Evolutionary conservation across 2,797 vertebrate genomes (phyloP).

Genomic region (Kryptopterus vitreolus): DNA sequence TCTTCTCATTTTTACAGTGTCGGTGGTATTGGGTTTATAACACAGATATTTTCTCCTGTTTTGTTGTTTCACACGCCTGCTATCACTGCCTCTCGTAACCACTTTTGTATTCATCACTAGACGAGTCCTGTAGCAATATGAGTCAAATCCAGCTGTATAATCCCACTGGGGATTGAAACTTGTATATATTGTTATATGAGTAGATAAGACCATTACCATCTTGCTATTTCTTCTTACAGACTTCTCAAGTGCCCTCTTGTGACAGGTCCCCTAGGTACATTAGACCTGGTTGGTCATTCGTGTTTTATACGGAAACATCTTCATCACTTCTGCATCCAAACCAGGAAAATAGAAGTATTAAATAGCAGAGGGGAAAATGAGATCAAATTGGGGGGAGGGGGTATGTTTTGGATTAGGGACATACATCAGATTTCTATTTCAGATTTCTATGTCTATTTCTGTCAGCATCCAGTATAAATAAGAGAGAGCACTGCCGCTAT

Average conservation of each 20-base stretch:
- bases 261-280: neutral
- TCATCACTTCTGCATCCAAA: neutral
- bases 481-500: conserved; percentile 25
- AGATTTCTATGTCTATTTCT: conserved; percentile 43
- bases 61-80: neutral
- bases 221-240: neutral
- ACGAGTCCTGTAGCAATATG: neutral
- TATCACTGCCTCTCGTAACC: neutral
- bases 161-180: neutral
- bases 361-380: neutral
- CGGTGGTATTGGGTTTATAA: too few relatives aligned
- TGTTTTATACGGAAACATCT: neutral
- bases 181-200: neutral
- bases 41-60: too few relatives aligned
- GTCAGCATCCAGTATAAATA: conserved; percentile 27
- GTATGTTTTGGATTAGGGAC: conserved; percentile 39
- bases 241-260: neutral
- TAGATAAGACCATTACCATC: neutral
- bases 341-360: neutral
- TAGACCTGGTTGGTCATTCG: neutral
- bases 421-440: conserved; percentile 31
- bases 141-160: neutral
- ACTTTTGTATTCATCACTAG: neutral
- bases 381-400: too few relatives aligned
- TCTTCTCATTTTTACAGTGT: too few relatives aligned